A percentile compares a stretch with the other conserved stretches of the same genome.
Conservation (phyloP, 2,113 vertebrate species). For the Clarias batrachus region DNA sequence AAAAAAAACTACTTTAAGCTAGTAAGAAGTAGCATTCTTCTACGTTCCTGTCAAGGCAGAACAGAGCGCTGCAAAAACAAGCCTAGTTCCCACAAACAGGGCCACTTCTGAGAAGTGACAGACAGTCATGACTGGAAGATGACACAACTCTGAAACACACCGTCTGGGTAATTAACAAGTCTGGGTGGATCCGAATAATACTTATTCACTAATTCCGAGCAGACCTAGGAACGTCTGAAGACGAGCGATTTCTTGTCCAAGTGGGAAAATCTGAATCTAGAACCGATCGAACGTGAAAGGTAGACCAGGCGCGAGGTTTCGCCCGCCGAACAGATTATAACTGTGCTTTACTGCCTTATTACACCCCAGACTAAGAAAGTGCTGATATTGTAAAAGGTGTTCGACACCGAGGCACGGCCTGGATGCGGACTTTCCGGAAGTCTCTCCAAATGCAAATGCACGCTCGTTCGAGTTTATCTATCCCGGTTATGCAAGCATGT, state of each 20-base stretch:
- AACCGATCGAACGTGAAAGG: background rate
- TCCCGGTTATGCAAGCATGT: conserved; percentile 56
- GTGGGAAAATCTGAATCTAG: background rate
- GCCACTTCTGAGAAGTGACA: conserved; percentile 49
- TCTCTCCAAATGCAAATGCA: conserved; percentile 43
- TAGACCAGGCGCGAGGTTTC: background rate
- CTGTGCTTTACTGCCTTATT: background rate
- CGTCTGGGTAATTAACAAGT: conserved; percentile 39
- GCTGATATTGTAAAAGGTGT: conserved; percentile 17
- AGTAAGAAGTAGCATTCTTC: background rate
- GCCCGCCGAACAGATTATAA: background rate
- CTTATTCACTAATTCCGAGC: conserved; percentile 17
- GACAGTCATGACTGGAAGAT: conserved; percentile 24
- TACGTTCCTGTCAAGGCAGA: background rate
- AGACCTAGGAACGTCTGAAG: background rate
- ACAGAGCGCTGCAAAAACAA: conserved; percentile 9
- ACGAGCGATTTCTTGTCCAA: background rate
- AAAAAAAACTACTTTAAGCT: background rate
- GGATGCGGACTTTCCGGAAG: background rate
- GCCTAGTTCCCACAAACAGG: conserved; percentile 1
- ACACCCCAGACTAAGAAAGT: background rate
- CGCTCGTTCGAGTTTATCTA: conserved; percentile 52
- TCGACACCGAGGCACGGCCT: conserved; percentile 27
- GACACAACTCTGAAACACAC: conserved; percentile 45
- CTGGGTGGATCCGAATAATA: conserved; percentile 33